Evolutionary conservation across 1,140 invertebrate species (phyloP).

Genomic region (Pseudomyrmex flavicornis): DNA sequence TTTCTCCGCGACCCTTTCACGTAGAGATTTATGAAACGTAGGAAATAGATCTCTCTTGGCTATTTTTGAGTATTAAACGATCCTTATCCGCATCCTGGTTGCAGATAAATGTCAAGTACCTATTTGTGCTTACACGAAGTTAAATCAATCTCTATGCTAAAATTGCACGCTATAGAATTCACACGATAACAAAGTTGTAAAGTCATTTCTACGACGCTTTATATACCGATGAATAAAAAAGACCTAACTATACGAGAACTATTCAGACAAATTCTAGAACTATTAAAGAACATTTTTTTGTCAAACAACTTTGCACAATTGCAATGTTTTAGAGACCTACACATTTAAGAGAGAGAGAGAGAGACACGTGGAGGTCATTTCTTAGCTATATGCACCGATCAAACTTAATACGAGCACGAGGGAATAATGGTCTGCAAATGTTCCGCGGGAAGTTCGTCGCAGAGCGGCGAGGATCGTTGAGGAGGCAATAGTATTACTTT

Average conservation of each 20-base stretch:
- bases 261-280: too few species aligned
- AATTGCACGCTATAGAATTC: background rate
- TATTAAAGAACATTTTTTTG: too few species aligned
- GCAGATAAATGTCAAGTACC: background rate
- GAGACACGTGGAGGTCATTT: background rate
- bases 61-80: conserved; percentile 13
- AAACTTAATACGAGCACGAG: conserved; percentile 18
- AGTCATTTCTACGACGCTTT: background rate
- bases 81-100: background rate
- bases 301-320: background rate
- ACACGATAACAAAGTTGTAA: background rate
- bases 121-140: background rate
- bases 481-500: conserved; percentile 65
- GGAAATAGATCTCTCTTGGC: background rate
- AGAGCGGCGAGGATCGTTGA: conserved; percentile 56
- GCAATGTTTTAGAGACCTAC: background rate
- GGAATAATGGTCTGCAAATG: conserved; percentile 64
- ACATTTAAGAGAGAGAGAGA: too few species aligned
- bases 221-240: background rate
- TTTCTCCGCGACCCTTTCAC: background rate
- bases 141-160: background rate
- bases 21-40: conserved; percentile 13
- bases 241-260: too few species aligned
- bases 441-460: conserved; percentile 47
- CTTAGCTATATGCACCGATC: conserved; percentile 10